Evolutionary conservation across 2,797 vertebrate genomes (phyloP).

Genomic region (Lacerta agilis): DNA sequence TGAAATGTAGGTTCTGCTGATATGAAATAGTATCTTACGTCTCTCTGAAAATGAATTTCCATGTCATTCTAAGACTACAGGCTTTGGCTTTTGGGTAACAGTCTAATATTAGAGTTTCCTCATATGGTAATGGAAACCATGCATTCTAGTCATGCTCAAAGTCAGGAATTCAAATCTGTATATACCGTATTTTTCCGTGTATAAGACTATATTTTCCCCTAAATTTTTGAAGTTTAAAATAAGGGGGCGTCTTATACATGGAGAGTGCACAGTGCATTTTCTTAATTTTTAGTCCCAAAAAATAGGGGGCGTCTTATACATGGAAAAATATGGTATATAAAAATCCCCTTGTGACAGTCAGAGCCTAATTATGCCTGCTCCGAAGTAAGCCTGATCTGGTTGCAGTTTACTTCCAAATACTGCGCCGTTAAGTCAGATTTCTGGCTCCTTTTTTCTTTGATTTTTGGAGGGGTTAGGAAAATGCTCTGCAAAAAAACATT

Average conservation of each 20-base stretch:
- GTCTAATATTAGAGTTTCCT: constrained; percentile 50
- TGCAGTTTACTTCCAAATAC: neutral
- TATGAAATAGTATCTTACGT: constrained; percentile 20
- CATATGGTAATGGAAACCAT: constrained; percentile 36
- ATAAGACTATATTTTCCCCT: no score
- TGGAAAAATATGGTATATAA: neutral
- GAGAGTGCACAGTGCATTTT: no score
- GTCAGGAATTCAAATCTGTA: constrained; percentile 8
- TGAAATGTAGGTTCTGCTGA: constrained; percentile 24
- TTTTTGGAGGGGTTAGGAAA: no score
- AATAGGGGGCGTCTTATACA: no score
- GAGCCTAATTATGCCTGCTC: neutral
- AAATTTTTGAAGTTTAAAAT: neutral
- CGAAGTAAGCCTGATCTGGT: neutral
- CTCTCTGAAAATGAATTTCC: constrained; percentile 46
- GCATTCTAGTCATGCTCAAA: constrained; percentile 50
- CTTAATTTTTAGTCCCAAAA: no score
- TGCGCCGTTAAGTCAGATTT: neutral
- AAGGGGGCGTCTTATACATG: neutral
- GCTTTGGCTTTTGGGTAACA: constrained; percentile 40
- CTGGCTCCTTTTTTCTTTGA: no score
- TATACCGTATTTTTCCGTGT: neutral
- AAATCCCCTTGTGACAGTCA: neutral
- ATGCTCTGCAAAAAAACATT: no score
- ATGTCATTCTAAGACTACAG: constrained; percentile 45